Evolutionary conservation across 2,888 invertebrate genomes (phyloP).

Genomic region (Thysanoteuthis rhombus): DNA sequence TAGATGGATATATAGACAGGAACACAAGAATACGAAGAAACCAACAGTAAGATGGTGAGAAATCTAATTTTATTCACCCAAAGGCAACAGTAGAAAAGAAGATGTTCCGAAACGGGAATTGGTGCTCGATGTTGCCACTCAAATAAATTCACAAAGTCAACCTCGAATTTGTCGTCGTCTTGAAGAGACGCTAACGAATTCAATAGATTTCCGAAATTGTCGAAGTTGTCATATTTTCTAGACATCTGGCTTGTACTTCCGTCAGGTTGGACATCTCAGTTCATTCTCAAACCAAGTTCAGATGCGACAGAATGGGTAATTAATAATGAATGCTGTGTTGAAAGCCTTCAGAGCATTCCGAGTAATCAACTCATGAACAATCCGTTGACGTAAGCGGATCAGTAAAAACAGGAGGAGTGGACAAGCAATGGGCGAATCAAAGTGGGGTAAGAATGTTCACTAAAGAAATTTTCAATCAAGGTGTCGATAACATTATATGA

Average conservation of each 20-base stretch:
- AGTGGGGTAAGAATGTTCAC: background rate
- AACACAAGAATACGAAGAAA: too few relatives aligned
- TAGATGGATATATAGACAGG: too few relatives aligned
- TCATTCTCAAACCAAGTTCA: background rate
- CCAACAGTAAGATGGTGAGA: too few relatives aligned
- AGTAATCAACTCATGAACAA: background rate
- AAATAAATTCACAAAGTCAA: background rate
- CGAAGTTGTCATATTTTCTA: background rate
- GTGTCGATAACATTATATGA: background rate
- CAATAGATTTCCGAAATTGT: background rate
- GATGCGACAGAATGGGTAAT: background rate
- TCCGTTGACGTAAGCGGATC: background rate
- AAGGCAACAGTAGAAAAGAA: too few relatives aligned
- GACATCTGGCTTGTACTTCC: background rate
- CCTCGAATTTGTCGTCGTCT: background rate
- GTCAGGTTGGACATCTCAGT: background rate
- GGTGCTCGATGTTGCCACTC: background rate
- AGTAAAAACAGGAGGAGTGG: background rate
- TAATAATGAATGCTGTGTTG: background rate
- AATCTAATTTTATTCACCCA: too few relatives aligned
- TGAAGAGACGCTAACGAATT: background rate
- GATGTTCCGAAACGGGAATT: background rate
- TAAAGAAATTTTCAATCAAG: background rate
- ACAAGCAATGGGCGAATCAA: background rate
- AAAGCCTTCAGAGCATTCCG: background rate